Conservation (phyloP, 2,888 invertebrate genomes). For the Dryomyza anilis region DNA sequence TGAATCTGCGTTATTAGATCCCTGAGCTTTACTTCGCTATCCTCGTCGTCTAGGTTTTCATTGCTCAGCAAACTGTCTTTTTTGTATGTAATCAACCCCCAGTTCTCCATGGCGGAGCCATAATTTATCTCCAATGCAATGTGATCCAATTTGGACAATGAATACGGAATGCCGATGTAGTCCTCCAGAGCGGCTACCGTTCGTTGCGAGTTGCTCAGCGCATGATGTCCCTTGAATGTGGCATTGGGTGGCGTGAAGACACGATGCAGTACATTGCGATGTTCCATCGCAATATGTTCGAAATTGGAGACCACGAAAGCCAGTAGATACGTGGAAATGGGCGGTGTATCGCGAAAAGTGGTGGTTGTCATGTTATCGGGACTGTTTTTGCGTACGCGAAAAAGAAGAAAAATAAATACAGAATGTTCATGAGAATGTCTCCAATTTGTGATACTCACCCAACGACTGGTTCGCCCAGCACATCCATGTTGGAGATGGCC, state of each 20-base stretch:
- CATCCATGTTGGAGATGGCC: slow-evolving; percentile 60
- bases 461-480: slow-evolving; percentile 20
- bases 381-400: slow-evolving; percentile 17
- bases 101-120: slow-evolving; percentile 91
- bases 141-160: slow-evolving; percentile 84
- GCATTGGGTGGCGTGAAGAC: slow-evolving; percentile 48
- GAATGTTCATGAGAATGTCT: not conserved
- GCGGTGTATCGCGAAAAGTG: slow-evolving; percentile 64
- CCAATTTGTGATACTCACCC: slow-evolving; percentile 19
- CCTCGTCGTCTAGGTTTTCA: slow-evolving; percentile 60
- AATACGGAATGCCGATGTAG: slow-evolving; percentile 76
- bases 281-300: slow-evolving; percentile 52
- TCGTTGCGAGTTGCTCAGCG: slow-evolving; percentile 48
- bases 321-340: slow-evolving; percentile 82
- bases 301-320: slow-evolving; percentile 79
- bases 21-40: slow-evolving; percentile 50
- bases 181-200: slow-evolving; percentile 63
- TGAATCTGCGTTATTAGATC: slow-evolving; percentile 65
- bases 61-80: slow-evolving; percentile 44
- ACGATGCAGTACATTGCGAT: slow-evolving; percentile 55
- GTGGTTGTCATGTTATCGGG: slow-evolving; percentile 47
- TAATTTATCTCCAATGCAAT: slow-evolving; percentile 82
- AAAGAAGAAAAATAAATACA: not conserved
- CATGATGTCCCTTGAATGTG: slow-evolving; percentile 42
- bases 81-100: slow-evolving; percentile 83